phyloP scores from a whole-genome alignment of 2,797 vertebrate genomes.

The Melanotaenia nigrans region DNA sequence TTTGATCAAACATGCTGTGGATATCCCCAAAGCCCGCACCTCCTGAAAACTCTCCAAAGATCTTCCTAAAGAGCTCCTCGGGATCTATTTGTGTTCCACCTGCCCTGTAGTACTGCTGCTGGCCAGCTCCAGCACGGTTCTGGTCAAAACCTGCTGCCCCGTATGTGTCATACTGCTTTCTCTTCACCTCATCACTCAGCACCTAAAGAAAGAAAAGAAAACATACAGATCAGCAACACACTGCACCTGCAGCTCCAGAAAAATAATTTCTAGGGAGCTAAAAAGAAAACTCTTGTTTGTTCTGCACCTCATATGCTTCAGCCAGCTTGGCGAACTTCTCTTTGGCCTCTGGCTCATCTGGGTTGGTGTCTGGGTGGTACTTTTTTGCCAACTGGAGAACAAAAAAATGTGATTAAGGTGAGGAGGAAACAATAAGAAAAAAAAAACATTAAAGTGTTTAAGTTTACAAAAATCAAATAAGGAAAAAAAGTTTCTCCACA shows the following conservation, averaged over 20 bases:
- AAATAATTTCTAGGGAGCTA: not conserved
- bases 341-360: conserved; percentile 93
- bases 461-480: not conserved
- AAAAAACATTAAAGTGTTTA: not conserved
- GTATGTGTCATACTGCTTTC: conserved; percentile 92
- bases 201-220: conserved; percentile 78
- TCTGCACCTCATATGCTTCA: conserved; percentile 92
- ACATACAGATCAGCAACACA: not conserved
- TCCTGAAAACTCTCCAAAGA: conserved; percentile 92
- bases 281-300: not conserved
- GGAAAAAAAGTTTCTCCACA: too few species aligned
- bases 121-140: conserved; percentile 57
- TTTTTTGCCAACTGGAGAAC: conserved; percentile 91
- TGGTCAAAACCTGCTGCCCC: conserved; percentile 87
- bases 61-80: conserved; percentile 94
- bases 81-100: conserved; percentile 85
- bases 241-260: not conserved
- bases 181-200: conserved; percentile 91
- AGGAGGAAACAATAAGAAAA: not conserved
- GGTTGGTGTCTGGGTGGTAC: conserved; percentile 95
- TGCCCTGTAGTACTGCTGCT: conserved; percentile 87
- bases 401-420: not conserved
- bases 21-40: conserved; percentile 86
- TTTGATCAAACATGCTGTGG: conserved; percentile 87
- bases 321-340: conserved; percentile 95